These are phyloP conservation scores for Coluber constrictor DNA, from an alignment of 2,797 vertebrate species.

Conservation along the genomic window DNA sequence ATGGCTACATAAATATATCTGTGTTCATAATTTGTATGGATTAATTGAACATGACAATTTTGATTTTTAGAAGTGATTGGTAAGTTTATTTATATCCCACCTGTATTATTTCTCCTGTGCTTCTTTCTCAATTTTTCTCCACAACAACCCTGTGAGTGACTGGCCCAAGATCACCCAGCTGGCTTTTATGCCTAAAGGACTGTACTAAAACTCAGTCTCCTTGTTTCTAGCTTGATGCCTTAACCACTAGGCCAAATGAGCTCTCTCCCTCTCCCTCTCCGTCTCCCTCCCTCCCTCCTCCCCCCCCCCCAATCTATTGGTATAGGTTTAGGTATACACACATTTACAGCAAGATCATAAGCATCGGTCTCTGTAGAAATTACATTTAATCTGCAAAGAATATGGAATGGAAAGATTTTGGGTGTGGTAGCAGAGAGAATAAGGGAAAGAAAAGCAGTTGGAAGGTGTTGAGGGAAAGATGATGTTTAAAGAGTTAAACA, in stretches of 20 bases:
- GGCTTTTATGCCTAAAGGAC: not conserved
- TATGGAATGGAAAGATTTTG: conserved; percentile 6
- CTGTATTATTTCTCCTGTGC: not conserved
- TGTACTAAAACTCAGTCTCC: not conserved
- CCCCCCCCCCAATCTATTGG: no score
- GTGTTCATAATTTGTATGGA: not conserved
- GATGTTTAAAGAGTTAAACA: conserved; percentile 21
- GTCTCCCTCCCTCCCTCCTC: fast-evolving
- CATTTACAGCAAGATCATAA: no score
- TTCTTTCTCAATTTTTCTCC: not conserved
- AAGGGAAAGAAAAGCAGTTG: conserved; percentile 8
- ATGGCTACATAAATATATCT: not conserved
- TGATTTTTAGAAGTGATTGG: not conserved
- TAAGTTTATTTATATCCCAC: not conserved
- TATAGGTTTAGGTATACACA: not conserved
- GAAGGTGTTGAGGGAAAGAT: conserved; percentile 12
- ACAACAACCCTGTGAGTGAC: not conserved
- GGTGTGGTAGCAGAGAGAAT: not conserved
- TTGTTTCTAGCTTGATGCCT: not conserved
- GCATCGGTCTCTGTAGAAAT: not conserved
- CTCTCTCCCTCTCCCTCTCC: no score
- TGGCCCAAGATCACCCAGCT: not conserved
- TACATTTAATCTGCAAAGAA: not conserved
- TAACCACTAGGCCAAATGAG: no score
- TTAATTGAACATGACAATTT: not conserved